Evolutionary conservation across 2,797 vertebrate genomes (phyloP).

Genomic region (Pachyuromys duprasi): DNA sequence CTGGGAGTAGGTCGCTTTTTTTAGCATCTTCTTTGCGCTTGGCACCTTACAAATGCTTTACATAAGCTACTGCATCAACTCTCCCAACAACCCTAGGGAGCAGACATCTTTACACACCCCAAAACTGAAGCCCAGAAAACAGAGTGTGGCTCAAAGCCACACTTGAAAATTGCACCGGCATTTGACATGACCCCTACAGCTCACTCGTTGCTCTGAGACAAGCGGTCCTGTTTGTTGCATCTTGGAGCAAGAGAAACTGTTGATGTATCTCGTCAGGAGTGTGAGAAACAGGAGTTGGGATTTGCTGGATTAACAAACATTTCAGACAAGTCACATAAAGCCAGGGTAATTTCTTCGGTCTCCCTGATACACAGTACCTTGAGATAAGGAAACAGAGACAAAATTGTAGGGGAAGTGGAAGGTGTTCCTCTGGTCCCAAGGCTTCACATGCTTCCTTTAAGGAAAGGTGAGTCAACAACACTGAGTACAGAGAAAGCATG

Average conservation of each 20-base stretch:
- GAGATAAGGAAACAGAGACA: background rate
- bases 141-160: background rate
- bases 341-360: rapidly evolving
- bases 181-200: rapidly evolving
- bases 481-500: rapidly evolving
- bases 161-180: background rate
- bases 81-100: background rate
- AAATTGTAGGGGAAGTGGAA: background rate
- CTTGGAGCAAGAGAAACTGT: background rate
- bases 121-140: slow-evolving; percentile 38
- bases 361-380: rapidly evolving
- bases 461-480: rapidly evolving
- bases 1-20: background rate
- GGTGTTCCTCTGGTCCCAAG: background rate
- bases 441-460: background rate
- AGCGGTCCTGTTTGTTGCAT: background rate
- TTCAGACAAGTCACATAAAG: background rate
- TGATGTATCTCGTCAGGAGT: background rate
- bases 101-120: background rate
- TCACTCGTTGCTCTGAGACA: background rate
- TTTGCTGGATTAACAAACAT: background rate
- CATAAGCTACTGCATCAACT: background rate
- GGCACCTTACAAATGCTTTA: background rate
- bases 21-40: background rate
- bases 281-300: background rate